Percentiles rank a stretch among this genome's conserved stretches.
phyloP scores from a whole-genome alignment of 2,113 vertebrate genomes.

The Prochilodus magdalenae region DNA sequence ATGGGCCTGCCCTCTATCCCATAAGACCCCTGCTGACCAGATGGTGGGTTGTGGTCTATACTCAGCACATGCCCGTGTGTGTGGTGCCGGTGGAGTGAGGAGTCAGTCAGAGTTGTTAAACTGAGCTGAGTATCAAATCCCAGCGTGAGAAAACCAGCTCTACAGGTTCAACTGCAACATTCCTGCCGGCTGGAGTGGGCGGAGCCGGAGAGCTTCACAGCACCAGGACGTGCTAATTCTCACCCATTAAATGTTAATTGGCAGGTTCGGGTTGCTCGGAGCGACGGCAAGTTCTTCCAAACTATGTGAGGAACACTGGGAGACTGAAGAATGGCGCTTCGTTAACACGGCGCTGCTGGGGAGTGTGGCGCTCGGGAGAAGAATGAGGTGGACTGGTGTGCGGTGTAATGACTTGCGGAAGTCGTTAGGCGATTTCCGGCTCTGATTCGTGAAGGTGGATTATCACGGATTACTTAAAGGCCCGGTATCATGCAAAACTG shows the following conservation, averaged over 20 bases:
- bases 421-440: background rate
- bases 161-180: background rate
- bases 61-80: no score
- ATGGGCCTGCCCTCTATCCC: no score
- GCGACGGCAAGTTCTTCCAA: background rate
- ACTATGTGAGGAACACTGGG: background rate
- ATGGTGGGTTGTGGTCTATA: no score
- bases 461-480: background rate
- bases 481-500: background rate
- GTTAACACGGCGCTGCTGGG: background rate
- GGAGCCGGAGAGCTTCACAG: background rate
- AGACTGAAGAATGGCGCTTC: constrained; percentile 2
- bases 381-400: background rate
- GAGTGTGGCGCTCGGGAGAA: background rate
- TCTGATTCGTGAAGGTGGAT: background rate
- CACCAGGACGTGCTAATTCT: background rate
- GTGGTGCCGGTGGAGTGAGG: no score
- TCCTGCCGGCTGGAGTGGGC: background rate
- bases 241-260: background rate
- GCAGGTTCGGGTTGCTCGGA: constrained; percentile 3
- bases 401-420: background rate
- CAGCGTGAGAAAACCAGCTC: constrained; percentile 18
- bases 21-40: no score
- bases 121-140: background rate
- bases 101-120: background rate